These are phyloP conservation scores for Cepaea hortensis DNA, from an alignment of 2,888 invertebrate species.

Conservation along the genomic window DNA sequence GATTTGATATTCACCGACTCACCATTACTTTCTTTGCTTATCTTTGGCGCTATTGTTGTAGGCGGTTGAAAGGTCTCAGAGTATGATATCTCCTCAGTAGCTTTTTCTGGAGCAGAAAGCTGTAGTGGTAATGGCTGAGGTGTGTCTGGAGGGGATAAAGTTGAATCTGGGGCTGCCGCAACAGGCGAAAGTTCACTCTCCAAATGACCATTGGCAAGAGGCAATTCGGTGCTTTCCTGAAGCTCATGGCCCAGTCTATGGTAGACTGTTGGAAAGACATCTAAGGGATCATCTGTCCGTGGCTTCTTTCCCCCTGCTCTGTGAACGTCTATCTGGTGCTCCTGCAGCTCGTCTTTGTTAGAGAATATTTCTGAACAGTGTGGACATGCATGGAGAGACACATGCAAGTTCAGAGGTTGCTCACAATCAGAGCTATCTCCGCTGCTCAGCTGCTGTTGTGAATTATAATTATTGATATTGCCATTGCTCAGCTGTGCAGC, in stretches of 20 bases:
- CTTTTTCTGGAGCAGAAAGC: slow-evolving; percentile 1
- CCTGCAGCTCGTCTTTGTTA: slow-evolving; percentile 50
- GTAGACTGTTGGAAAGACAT: slow-evolving; percentile 77
- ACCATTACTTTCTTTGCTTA: slow-evolving; percentile 18
- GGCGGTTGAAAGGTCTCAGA: slow-evolving; percentile 19
- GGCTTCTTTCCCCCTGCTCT: slow-evolving; percentile 42
- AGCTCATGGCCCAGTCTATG: slow-evolving; percentile 92
- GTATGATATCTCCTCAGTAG: not conserved
- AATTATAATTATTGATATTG: slow-evolving; percentile 7
- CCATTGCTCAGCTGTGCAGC: not conserved
- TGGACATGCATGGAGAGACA: slow-evolving; percentile 53
- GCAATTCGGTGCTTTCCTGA: slow-evolving; percentile 50
- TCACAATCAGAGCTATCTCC: slow-evolving; percentile 58
- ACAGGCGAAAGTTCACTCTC: slow-evolving; percentile 43
- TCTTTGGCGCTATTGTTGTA: slow-evolving; percentile 14
- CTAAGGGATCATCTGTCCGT: slow-evolving; percentile 37
- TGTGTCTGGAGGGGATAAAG: slow-evolving; percentile 21
- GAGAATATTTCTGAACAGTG: slow-evolving; percentile 57
- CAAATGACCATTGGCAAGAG: slow-evolving; percentile 62
- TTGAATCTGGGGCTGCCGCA: slow-evolving; percentile 17
- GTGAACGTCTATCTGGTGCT: slow-evolving; percentile 49
- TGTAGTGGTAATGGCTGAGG: not conserved
- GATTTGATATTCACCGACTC: slow-evolving; percentile 30
- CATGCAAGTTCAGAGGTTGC: slow-evolving; percentile 58
- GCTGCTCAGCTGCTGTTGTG: slow-evolving; percentile 46